Conservation (phyloP, 2,113 vertebrate genomes). For the Carlito syrichta region DNA sequence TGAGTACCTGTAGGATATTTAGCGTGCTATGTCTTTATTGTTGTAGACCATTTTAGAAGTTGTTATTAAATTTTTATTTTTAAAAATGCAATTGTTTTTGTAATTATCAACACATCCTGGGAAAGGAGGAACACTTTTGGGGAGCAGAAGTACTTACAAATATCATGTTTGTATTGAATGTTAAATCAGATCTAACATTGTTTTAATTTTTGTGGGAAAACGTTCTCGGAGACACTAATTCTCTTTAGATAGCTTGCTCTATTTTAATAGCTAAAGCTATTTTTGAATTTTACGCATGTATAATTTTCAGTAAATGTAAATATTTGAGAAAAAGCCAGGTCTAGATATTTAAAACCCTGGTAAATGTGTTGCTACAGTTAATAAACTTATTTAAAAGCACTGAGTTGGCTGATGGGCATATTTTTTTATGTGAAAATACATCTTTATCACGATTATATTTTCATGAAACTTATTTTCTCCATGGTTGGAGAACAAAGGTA, state of each 20-base stretch:
- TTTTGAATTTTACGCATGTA: background rate
- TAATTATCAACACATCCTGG: background rate
- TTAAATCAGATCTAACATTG: background rate
- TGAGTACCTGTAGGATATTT: background rate
- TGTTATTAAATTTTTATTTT: background rate
- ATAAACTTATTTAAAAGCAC: constrained; percentile 50
- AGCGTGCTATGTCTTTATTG: background rate
- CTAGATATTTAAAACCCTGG: constrained; percentile 23
- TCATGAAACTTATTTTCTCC: background rate
- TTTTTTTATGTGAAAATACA: background rate
- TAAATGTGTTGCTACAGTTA: constrained; percentile 30
- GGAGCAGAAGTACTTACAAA: background rate
- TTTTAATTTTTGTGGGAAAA: constrained; percentile 34
- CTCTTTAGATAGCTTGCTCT: background rate
- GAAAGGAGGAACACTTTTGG: background rate
- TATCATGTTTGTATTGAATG: background rate
- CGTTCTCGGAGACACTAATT: background rate
- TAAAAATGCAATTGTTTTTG: background rate
- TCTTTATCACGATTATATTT: background rate
- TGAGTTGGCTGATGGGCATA: background rate
- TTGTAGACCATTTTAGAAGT: background rate
- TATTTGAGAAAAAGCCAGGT: constrained; percentile 27
- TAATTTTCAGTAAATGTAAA: constrained; percentile 37
- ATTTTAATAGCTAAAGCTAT: background rate
- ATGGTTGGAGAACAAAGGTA: background rate